Conservation (phyloP, 2,888 invertebrate species). For the Bimastos eiseni region DNA sequence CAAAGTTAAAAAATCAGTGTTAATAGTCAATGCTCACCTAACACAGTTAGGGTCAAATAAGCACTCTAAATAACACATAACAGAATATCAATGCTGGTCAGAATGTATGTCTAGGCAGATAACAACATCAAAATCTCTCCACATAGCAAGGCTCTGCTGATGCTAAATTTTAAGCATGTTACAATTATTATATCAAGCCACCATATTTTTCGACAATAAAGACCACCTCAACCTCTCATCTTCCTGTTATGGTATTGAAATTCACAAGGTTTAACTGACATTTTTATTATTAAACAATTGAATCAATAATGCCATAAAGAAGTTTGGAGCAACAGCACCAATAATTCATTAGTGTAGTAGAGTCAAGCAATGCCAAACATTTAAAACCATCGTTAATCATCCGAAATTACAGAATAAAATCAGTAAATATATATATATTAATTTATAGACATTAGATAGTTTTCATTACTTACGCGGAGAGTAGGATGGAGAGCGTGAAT, state of each 20-base stretch:
- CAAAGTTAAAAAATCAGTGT: background rate
- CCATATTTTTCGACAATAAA: too few relatives aligned
- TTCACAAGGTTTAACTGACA: too few relatives aligned
- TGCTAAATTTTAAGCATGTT: too few relatives aligned
- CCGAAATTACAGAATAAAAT: background rate
- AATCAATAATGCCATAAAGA: too few relatives aligned
- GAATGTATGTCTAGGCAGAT: background rate
- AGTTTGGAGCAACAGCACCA: too few relatives aligned
- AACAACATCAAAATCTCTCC: background rate
- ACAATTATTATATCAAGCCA: background rate
- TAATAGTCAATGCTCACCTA: background rate
- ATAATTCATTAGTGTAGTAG: background rate
- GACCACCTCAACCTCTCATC: too few relatives aligned
- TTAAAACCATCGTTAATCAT: background rate
- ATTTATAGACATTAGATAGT: background rate
- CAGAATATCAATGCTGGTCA: background rate
- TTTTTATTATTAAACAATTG: too few relatives aligned
- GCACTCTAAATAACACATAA: background rate
- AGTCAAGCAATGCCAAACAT: background rate
- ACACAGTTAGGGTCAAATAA: background rate
- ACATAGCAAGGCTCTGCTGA: background rate
- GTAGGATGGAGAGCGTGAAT: conserved; percentile 77
- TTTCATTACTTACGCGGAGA: conserved; percentile 67
- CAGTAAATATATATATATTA: background rate
- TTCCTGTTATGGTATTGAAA: too few relatives aligned